phyloP scores from a whole-genome alignment of 2,113 vertebrate genomes.

The Bos taurus region ARS-UCD2.0 NC_037331.1:87230501-87231000 shows the following conservation, averaged over 20 bases:
- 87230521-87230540: not conserved
- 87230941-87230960: not conserved
- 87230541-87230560: not conserved
- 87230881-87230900: not conserved
- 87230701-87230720: not conserved
- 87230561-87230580: not conserved
- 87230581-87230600: not conserved
- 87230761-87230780: not conserved
- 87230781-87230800: not conserved
- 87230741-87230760: not conserved
- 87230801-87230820: not conserved
- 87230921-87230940: not conserved
- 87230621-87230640: not conserved
- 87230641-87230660: not conserved
- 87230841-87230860: not conserved
- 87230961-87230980: not conserved
- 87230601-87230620: not conserved
- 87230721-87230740: not conserved
- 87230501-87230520: not conserved
- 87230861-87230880: not conserved
- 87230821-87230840: not conserved
- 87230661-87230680: not conserved
- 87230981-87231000: not conserved
- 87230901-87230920: not conserved
- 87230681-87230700: not conserved